These are phyloP conservation scores for Hirundo rustica DNA, from an alignment of 2,797 vertebrate species.

Conservation along the genomic window DNA sequence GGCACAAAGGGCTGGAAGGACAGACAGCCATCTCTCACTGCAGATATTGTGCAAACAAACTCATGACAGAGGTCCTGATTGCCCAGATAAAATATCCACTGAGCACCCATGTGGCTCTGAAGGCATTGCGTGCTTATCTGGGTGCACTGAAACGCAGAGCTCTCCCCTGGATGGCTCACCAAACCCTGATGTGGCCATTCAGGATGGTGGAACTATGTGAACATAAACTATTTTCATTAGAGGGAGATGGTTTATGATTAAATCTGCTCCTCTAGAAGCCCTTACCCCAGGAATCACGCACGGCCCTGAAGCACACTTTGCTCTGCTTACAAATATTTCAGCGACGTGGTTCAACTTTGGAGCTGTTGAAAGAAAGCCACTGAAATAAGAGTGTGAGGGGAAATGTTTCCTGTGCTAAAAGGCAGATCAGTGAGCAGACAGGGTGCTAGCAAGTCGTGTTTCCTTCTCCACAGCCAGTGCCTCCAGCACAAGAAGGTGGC, in stretches of 20 bases:
- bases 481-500: not conserved
- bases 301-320: not conserved
- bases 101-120: not conserved
- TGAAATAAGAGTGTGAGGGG: not conserved
- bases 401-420: not conserved
- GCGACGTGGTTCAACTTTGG: not conserved
- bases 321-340: not conserved
- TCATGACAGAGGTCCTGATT: not conserved
- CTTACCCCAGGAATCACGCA: not conserved
- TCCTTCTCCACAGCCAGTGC: not conserved
- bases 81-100: not conserved
- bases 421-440: not conserved
- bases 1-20: not conserved
- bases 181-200: not conserved
- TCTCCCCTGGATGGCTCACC: not conserved
- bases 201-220: not conserved
- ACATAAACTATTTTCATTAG: not conserved
- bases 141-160: not conserved
- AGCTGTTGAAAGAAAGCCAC: not conserved
- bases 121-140: rapidly evolving
- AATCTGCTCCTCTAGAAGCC: not conserved
- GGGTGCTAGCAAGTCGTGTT: not conserved
- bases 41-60: not conserved
- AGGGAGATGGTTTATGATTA: not conserved
- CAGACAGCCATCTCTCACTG: not conserved